Conservation (phyloP, 2,888 invertebrate species). For the Aspidiotus destructor region DNA sequence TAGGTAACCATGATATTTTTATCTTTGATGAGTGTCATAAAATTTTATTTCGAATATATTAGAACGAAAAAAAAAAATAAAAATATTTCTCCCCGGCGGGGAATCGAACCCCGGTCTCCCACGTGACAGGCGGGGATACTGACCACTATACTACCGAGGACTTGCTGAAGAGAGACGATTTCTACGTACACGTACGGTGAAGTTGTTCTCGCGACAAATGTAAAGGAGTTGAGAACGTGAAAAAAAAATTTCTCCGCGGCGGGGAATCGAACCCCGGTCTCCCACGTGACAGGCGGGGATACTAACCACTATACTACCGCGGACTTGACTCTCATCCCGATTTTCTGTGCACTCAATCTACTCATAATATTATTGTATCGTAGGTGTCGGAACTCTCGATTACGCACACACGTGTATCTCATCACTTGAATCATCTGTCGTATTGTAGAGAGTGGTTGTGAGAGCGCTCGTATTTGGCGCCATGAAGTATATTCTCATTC, state of each 20-base stretch:
- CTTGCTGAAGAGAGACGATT: background rate
- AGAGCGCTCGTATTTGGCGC: no score
- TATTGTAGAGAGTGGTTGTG: no score
- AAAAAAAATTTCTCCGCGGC: slow-evolving; percentile 42
- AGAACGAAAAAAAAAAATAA: slow-evolving; percentile 12
- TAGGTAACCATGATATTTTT: no score
- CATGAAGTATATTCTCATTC: no score
- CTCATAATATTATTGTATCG: background rate
- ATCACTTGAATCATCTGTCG: no score
- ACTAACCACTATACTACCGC: slow-evolving; percentile 47
- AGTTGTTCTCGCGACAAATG: no score
- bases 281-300: slow-evolving; percentile 47
- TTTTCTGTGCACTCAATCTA: no score
- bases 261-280: slow-evolving; percentile 48
- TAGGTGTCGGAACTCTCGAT: background rate
- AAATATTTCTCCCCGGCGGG: slow-evolving; percentile 43
- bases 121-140: slow-evolving; percentile 47
- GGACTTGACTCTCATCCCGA: slow-evolving; percentile 37
- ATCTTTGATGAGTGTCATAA: no score
- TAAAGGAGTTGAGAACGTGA: slow-evolving; percentile 1
- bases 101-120: slow-evolving; percentile 47
- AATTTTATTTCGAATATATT: no score
- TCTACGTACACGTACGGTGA: no score
- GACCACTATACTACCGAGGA: slow-evolving; percentile 47
- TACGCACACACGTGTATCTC: no score